These are phyloP conservation scores for Lanistes nyassanus DNA, from an alignment of 1,140 invertebrate genomes.

Conservation along the genomic window DNA sequence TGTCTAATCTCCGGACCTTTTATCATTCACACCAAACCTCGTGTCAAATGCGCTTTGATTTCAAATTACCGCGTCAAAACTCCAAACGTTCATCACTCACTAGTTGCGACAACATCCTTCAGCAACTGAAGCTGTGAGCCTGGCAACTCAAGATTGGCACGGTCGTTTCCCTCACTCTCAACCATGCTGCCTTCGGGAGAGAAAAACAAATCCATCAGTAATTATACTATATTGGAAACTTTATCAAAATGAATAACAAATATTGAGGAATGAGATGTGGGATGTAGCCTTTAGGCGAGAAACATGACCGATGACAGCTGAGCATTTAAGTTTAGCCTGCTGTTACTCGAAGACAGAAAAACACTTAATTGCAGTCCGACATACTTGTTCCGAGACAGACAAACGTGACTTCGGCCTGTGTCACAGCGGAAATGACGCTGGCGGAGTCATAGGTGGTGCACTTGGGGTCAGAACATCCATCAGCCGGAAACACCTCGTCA, in stretches of 20 bases:
- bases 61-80: too few relatives aligned
- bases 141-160: constrained; percentile 26
- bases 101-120: constrained; percentile 5
- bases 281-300: too few relatives aligned
- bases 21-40: too few relatives aligned
- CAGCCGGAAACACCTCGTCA: constrained; percentile 3
- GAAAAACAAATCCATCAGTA: background rate
- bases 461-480: constrained; percentile 37
- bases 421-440: constrained; percentile 44
- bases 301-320: too few relatives aligned
- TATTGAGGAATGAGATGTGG: too few relatives aligned
- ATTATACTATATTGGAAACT: too few relatives aligned
- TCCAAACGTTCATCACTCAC: too few relatives aligned
- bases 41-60: too few relatives aligned
- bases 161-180: constrained; percentile 26
- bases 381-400: constrained; percentile 64
- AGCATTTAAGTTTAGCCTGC: too few relatives aligned
- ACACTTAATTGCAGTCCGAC: background rate
- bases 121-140: constrained; percentile 27
- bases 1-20: too few relatives aligned
- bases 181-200: background rate
- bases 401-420: constrained; percentile 50
- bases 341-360: background rate
- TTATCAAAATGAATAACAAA: too few relatives aligned
- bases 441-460: constrained; percentile 44